Evolutionary conservation across 2,113 vertebrate species (phyloP).

Genomic region (Heterocephalus glaber): DNA sequence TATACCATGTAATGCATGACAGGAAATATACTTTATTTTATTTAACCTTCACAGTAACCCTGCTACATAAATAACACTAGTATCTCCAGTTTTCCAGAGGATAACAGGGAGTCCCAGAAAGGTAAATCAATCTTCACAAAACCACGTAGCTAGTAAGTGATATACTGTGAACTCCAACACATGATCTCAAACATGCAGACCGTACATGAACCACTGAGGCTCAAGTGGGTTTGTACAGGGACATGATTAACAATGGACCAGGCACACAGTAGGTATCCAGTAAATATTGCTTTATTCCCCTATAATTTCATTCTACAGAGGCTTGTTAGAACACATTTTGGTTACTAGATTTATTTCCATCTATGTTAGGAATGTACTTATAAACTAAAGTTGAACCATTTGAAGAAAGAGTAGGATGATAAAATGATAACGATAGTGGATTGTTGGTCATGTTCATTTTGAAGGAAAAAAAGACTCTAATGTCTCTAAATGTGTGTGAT

Average conservation of each 20-base stretch:
- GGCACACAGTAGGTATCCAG: not conserved
- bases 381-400: too few relatives aligned
- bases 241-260: not conserved
- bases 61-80: conserved; percentile 23
- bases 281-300: not conserved
- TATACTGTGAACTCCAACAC: not conserved
- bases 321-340: not conserved
- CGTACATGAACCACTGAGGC: not conserved
- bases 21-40: not conserved
- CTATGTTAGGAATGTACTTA: not conserved
- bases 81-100: not conserved
- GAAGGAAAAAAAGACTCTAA: too few relatives aligned
- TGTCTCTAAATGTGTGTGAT: too few relatives aligned
- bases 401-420: too few relatives aligned
- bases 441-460: too few relatives aligned
- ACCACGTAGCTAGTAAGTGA: not conserved
- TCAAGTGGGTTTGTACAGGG: not conserved
- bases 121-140: conserved; percentile 11
- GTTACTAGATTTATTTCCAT: not conserved
- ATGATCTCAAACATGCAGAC: not conserved
- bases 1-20: not conserved
- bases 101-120: not conserved
- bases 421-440: too few relatives aligned
- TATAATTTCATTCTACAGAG: not conserved
- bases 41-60: not conserved